Percentiles rank a stretch among this genome's conserved stretches.
These are phyloP conservation scores for Taurulus bubalis DNA, from an alignment of 2,113 vertebrate genomes.

Conservation along the genomic window DNA sequence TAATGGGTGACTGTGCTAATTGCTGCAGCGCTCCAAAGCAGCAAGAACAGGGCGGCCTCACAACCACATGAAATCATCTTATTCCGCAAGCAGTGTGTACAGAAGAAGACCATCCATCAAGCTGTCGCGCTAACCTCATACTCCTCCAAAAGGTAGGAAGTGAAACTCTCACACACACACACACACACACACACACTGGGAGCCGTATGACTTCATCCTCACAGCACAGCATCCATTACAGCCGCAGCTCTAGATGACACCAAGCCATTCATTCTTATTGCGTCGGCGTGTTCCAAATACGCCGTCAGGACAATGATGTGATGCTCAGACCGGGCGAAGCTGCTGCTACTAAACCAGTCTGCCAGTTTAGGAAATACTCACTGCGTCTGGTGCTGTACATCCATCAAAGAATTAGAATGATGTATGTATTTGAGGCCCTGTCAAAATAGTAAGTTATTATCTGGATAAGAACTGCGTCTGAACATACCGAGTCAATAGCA, in stretches of 20 bases:
- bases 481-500: not conserved
- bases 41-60: slow-evolving; percentile 50
- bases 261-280: slow-evolving; percentile 23
- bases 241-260: slow-evolving; percentile 10
- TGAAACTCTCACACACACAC: slow-evolving; percentile 21
- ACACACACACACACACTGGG: not conserved
- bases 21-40: slow-evolving; percentile 53
- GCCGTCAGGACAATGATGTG: slow-evolving; percentile 8
- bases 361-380: slow-evolving; percentile 21
- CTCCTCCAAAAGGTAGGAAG: slow-evolving; percentile 65
- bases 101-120: slow-evolving; percentile 68
- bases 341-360: not conserved
- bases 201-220: slow-evolving; percentile 47
- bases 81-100: slow-evolving; percentile 40
- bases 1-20: slow-evolving; percentile 73
- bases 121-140: slow-evolving; percentile 54
- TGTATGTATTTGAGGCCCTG: not conserved
- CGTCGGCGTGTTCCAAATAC: slow-evolving; percentile 20
- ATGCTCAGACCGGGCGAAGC: slow-evolving; percentile 10
- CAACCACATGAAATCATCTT: slow-evolving; percentile 68
- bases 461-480: not conserved
- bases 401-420: slow-evolving; percentile 7
- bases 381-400: slow-evolving; percentile 14
- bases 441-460: not conserved
- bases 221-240: slow-evolving; percentile 28